Conservation (phyloP, 2,113 vertebrate genomes). For the Lethenteron camtschaticum region DNA sequence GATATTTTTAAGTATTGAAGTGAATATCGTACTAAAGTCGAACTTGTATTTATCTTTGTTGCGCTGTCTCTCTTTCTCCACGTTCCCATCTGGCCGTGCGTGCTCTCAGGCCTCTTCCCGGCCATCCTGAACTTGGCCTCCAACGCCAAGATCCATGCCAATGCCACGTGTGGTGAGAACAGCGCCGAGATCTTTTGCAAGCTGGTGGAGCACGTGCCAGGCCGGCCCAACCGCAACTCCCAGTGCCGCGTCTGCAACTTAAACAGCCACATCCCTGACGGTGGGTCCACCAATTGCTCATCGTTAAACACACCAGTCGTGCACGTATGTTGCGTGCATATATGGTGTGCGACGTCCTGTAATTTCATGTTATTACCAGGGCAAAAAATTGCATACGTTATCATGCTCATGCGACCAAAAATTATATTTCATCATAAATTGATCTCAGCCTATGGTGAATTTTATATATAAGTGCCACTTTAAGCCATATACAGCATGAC, state of each 20-base stretch:
- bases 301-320: too few species aligned
- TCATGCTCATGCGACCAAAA: too few species aligned
- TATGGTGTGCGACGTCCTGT: too few species aligned
- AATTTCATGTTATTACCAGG: too few species aligned
- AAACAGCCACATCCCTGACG: conserved; percentile 43
- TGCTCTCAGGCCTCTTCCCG: conserved; percentile 53
- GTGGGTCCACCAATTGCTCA: conserved; percentile 16
- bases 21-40: too few species aligned
- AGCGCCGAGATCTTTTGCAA: conserved; percentile 75
- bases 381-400: too few species aligned
- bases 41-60: not conserved
- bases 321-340: too few species aligned
- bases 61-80: not conserved
- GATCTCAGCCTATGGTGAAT: too few species aligned
- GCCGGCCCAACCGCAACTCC: conserved; percentile 41
- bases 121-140: conserved; percentile 79
- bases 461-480: too few species aligned
- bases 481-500: too few species aligned
- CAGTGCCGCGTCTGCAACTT: conserved; percentile 59
- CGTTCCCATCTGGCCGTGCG: not conserved
- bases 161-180: conserved; percentile 68
- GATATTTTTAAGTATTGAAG: too few species aligned
- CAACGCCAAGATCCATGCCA: conserved; percentile 53
- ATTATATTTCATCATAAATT: too few species aligned
- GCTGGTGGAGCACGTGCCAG: conserved; percentile 73